Base-by-base conservation (phyloP, 2,113 vertebrate genomes). In the Equus przewalskii region DNA sequence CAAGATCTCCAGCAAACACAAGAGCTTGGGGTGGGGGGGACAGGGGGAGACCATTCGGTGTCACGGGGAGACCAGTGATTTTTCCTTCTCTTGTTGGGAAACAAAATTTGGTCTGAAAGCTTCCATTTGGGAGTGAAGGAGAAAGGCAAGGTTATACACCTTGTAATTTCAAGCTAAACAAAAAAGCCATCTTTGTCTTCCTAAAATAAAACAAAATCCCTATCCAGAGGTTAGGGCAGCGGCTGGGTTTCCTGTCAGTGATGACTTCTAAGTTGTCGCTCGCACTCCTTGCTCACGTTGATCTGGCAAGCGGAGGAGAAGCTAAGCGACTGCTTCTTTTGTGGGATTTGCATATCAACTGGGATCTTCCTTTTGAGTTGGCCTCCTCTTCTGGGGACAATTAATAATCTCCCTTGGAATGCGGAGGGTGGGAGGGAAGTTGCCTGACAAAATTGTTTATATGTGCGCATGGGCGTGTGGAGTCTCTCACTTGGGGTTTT, bases 111-210 rank as follows among this genome's bases (percentile, higher is more conserved):
- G 19, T 95, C 36, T 72, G 78, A 91, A 96, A 93, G 30, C 93
- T 94, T 97, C 51, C 91, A 82, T 91, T 44, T 92, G 87, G 96
- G 87, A 94, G 62, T 0, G 0, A 36, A 69, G 30, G 60, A 92
- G 51, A 94, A 76, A 97, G 88, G 91, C 28, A 89, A 93, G 0
- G 7, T 88, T 97, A 75, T 24, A 19, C 51, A 96, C 70, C 97
- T 92, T 33, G 60, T 94, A 78, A 97, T 96, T 96, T 97, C 94
- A 92, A 96, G 95, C 72, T 88, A 96, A 98, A 96, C 85, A n/a
- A 67, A 76, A 89, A 97, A 83, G 75, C 75, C 28, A 13, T 86
- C 69, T 79, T 65, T 65, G 24, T 28, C 93, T 96, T 88, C 96
- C 76, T 89, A 88, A 97, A 95, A 87, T 93, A 49, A 95, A 97